Evolutionary conservation across 2,797 vertebrate species (phyloP).

Genomic region (Dermochelys coriacea): DNA sequence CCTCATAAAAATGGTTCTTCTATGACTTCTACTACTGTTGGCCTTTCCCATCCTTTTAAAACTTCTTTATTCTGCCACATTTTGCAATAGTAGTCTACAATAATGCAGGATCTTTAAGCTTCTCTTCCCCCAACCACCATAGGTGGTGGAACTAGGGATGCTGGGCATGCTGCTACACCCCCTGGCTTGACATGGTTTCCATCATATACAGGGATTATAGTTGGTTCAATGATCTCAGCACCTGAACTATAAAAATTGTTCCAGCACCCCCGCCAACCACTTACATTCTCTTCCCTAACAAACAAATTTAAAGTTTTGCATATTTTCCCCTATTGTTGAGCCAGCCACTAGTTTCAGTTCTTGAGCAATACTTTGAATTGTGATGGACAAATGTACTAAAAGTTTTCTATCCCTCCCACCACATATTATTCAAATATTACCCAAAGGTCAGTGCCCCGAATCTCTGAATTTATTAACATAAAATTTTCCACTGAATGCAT

Average conservation of each 20-base stretch:
- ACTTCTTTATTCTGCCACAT: slow-evolving; percentile 35
- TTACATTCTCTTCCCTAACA: neutral
- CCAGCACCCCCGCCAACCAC: neutral
- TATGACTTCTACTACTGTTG: neutral
- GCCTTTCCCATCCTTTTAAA: slow-evolving; percentile 44
- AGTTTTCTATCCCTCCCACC: neutral
- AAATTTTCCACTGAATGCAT: too few relatives aligned
- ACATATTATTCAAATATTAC: neutral
- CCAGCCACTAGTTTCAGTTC: neutral
- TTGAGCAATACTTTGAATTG: neutral
- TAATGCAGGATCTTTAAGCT: slow-evolving; percentile 7
- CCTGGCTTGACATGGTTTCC: too few relatives aligned
- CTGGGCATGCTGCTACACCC: too few relatives aligned
- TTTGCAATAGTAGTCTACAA: neutral
- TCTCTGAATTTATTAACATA: neutral
- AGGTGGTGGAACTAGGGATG: too few relatives aligned
- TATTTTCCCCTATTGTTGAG: neutral
- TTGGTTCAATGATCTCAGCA: too few relatives aligned
- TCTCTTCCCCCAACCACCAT: neutral
- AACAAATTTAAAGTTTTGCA: neutral
- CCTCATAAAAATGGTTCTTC: slow-evolving; percentile 16
- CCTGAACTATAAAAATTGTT: too few relatives aligned
- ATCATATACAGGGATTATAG: too few relatives aligned
- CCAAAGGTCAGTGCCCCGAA: neutral
- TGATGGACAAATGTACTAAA: slow-evolving; percentile 1